A percentile compares a stretch with the other conserved stretches of the same genome.
phyloP scores from a whole-genome alignment of 1,140 invertebrate genomes.

The Laupala kohalensis region DNA sequence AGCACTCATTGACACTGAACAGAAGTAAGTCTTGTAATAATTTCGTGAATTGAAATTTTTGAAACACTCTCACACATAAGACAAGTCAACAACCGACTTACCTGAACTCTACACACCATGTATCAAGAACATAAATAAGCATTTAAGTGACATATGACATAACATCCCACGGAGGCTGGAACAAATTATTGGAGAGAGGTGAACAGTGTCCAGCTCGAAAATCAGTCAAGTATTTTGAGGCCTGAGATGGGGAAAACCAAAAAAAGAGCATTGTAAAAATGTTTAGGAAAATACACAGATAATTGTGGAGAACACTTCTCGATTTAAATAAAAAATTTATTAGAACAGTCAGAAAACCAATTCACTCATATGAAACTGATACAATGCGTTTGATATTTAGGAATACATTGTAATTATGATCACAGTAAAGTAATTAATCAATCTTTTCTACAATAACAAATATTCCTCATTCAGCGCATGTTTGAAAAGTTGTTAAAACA shows the following conservation, averaged over 20 bases:
- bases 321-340: conserved; percentile 3
- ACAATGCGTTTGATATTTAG: neutral
- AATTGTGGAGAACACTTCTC: neutral
- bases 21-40: too few relatives aligned
- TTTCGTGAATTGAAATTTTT: too few relatives aligned
- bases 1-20: too few relatives aligned
- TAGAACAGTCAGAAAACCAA: conserved; percentile 5
- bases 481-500: too few relatives aligned
- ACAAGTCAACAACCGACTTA: too few relatives aligned
- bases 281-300: conserved; percentile 16
- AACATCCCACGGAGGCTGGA: conserved; percentile 38
- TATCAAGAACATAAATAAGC: too few relatives aligned
- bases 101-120: too few relatives aligned
- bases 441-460: too few relatives aligned
- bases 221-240: conserved; percentile 70
- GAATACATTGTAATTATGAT: neutral
- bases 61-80: too few relatives aligned
- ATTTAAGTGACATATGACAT: neutral
- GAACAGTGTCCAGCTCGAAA: conserved; percentile 77
- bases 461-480: too few relatives aligned
- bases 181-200: conserved; percentile 54
- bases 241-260: conserved; percentile 33
- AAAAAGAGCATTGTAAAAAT: conserved; percentile 16
- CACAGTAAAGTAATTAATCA: neutral
- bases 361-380: neutral